phyloP scores from a whole-genome alignment of 2,888 invertebrate genomes.

The Hirtodrosophila duncani region DNA sequence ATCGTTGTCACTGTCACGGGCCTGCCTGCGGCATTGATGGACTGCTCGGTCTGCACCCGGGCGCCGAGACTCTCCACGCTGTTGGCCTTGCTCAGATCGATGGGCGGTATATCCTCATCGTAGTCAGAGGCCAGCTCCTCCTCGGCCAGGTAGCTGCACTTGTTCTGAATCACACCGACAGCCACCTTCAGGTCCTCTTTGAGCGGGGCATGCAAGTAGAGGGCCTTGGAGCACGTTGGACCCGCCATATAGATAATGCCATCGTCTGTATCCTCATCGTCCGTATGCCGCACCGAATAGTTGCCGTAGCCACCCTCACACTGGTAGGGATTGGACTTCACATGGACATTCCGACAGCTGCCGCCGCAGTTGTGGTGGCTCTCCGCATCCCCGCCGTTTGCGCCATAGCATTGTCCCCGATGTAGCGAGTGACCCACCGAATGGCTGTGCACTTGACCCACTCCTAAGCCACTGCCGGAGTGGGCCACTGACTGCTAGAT shows the following conservation, averaged over 20 bases:
- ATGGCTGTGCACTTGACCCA: conserved; percentile 48
- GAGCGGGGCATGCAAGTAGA: conserved; percentile 55
- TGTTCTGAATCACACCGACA: conserved; percentile 14
- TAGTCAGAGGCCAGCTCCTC: conserved; percentile 69
- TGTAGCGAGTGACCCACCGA: conserved; percentile 57
- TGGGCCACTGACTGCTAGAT: conserved; percentile 79
- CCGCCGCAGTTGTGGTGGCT: conserved; percentile 74
- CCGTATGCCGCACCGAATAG: conserved; percentile 48
- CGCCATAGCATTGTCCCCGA: conserved; percentile 73
- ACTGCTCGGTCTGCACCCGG: conserved; percentile 74
- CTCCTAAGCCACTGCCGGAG: conserved; percentile 73
- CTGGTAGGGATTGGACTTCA: conserved; percentile 76
- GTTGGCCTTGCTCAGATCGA: conserved; percentile 68
- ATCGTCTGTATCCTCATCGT: conserved; percentile 74
- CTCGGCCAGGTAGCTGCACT: conserved; percentile 59
- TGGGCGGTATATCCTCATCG: conserved; percentile 72
- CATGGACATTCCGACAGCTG: conserved; percentile 73
- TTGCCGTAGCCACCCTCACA: conserved; percentile 75
- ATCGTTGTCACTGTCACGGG: conserved; percentile 77
- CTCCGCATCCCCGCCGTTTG: conserved; percentile 73
- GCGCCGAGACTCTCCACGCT: conserved; percentile 67
- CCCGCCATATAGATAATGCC: conserved; percentile 74
- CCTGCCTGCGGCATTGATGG: conserved; percentile 74
- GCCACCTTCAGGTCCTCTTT: conserved; percentile 8
- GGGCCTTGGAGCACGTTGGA: conserved; percentile 47